Base-by-base conservation (phyloP, 1,140 invertebrate genomes). In the Micrasema minimum region DNA sequence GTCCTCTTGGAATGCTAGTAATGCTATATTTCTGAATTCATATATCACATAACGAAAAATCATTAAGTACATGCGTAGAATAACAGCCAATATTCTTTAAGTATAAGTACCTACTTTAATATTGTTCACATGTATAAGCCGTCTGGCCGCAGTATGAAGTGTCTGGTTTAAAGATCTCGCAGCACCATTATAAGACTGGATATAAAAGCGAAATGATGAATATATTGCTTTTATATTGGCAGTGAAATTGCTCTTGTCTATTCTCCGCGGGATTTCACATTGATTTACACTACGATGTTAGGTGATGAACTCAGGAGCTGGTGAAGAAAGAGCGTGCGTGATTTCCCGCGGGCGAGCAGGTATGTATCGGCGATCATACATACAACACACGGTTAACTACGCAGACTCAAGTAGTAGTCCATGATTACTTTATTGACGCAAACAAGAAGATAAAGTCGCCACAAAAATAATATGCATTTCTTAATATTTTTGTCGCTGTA, bases 311-410 rank as follows among this genome's bases (percentile, higher is more conserved):
- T n/a, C 12, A 14, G 23, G 23, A 2, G 14, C 7, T 14, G 22
- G 22, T 23, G 26, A 55, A 55, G 23, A 9, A 31, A 14, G n/a
- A 2, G 23, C 23, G 23, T 35, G 11, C 14, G 12, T 55, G 26
- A 55, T 55, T 55, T 55, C 51, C 51, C 51, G n/a, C 23, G 51
- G 26, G 51, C 51, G 14, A 55, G 12, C 31, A 14, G 16, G n/a
- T 11, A 10, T 20, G 14, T 10, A 20, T 20, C 7, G 18, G 46
- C 3, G 14, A 2, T 22, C 46, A 20, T 20, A 20, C 14, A 48
- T 48, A 16, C 11, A 48, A 48, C 20, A 48, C 2, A 11, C 18
- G 10, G 7, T 10, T 2, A 20, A 20, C 9, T n/a, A 45, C 10
- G 9, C 3, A 48, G 14, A 14, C 9, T 48, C 45, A 16, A 1